phyloP scores from a whole-genome alignment of 1,140 invertebrate species.

The Cecropterus lyciades region DNA sequence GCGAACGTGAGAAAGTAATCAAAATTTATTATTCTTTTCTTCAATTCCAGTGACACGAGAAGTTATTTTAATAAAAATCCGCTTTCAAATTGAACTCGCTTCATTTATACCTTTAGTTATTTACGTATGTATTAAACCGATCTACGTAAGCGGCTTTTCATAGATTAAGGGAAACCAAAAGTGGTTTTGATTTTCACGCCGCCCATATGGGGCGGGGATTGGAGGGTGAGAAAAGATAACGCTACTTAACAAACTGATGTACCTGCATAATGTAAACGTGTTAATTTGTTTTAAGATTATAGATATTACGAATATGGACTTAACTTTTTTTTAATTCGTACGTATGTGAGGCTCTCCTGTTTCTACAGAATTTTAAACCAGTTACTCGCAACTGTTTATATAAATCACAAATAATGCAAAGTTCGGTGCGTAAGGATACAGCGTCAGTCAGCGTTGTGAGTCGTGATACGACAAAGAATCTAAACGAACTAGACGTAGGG shows the following conservation, averaged over 20 bases:
- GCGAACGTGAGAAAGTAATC: slow-evolving; percentile 78
- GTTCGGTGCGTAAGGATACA: no score
- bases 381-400: no score
- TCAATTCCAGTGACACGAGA: slow-evolving; percentile 66
- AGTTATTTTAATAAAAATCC: slow-evolving; percentile 57
- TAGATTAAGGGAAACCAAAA: slow-evolving; percentile 18
- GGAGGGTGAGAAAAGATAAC: neutral
- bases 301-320: no score
- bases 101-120: slow-evolving; percentile 38
- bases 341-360: no score
- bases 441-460: no score
- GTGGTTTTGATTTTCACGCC: slow-evolving; percentile 4
- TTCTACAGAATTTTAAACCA: no score
- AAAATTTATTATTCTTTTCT: slow-evolving; percentile 80
- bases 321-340: no score
- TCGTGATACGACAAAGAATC: no score
- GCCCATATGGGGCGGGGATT: neutral
- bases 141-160: slow-evolving; percentile 12
- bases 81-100: slow-evolving; percentile 55
- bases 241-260: neutral
- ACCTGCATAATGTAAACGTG: neutral
- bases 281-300: no score
- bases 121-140: slow-evolving; percentile 30
- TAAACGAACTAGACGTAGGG: no score
- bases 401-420: no score